phyloP scores from a whole-genome alignment of 2,888 invertebrate genomes.

The Reticulitermes lucifugus region DNA sequence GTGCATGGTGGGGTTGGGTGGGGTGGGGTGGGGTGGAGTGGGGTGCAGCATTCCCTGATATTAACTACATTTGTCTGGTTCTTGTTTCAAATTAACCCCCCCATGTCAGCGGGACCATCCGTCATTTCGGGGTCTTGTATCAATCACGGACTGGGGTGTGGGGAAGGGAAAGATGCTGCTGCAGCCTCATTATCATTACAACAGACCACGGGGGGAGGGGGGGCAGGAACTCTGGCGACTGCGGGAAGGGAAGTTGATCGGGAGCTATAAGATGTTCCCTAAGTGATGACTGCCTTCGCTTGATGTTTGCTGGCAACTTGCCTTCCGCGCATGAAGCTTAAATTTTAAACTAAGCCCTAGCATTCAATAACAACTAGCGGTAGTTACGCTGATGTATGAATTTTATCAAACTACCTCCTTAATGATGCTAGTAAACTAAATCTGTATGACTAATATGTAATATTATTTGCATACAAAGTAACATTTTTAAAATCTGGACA shows the following conservation, averaged over 20 bases:
- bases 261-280: neutral
- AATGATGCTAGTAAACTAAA: no score
- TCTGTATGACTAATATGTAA: no score
- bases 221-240: conserved; percentile 30
- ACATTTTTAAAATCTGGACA: no score
- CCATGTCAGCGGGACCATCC: conserved; percentile 53
- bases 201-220: conserved; percentile 42
- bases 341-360: no score
- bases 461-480: no score
- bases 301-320: no score
- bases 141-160: conserved; percentile 51
- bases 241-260: conserved; percentile 4
- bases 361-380: no score
- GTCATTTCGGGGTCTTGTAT: conserved; percentile 54
- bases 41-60: conserved; percentile 51
- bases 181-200: conserved; percentile 52
- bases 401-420: no score
- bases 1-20: conserved; percentile 10
- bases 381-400: no score
- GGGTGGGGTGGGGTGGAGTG: neutral
- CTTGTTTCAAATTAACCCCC: conserved; percentile 55
- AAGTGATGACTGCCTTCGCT: neutral
- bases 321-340: no score
- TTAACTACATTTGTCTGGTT: conserved; percentile 55
- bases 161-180: conserved; percentile 32